Base-by-base conservation (phyloP, 2,888 invertebrate genomes). In the Scaptomyza polygonia region DNA sequence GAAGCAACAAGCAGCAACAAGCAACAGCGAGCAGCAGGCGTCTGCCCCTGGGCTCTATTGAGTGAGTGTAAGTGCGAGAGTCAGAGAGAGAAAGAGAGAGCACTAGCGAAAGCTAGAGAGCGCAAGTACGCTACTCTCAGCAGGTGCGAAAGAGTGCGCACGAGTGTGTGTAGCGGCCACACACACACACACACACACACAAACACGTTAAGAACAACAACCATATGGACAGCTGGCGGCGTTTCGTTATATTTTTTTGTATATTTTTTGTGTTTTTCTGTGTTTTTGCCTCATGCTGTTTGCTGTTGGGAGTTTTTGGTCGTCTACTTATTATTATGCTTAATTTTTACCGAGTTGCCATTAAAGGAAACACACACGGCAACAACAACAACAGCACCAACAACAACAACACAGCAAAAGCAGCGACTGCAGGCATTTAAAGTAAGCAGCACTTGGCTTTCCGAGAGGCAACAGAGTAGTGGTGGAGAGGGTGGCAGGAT, bases 271-370 rank as follows among this genome's bases (percentile, higher is more conserved):
- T 12, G 29, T 45, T 34, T 39, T 48, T 21, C 30, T 25, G 21
- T 40, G 49, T 48, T 59, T 39, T 40, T 36, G 49, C 27, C 62
- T 49, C 63, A 44, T 62, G 54, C 56, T 59, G 68, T 75, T 67
- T 71, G 69, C 73, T 76, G 67, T 62, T 83, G 69, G 79, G 62
- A 82, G 72, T 82, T 78, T 78, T 78, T 64, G 66, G 49, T 70
- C 76, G 71, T 83, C 84, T 83, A 77, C 79, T 81, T 80, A 80
- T 76, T 80, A 84, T 80, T 79, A 81, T 81, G 85, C 85, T 80
- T 84, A 80, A 80, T 80, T 84, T 79, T 76, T 73, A 61, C 57
- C 64, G 54, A 70, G 76, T 30, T 72, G 67, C 67, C 61, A 72
- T 81, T 84, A 80, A 84, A 75, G 72, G 45, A 74, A 74, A 51